Percentiles rank a stretch among this genome's conserved stretches.
Conservation (phyloP, 2,113 vertebrate species). For the Amphiprion percula region DNA sequence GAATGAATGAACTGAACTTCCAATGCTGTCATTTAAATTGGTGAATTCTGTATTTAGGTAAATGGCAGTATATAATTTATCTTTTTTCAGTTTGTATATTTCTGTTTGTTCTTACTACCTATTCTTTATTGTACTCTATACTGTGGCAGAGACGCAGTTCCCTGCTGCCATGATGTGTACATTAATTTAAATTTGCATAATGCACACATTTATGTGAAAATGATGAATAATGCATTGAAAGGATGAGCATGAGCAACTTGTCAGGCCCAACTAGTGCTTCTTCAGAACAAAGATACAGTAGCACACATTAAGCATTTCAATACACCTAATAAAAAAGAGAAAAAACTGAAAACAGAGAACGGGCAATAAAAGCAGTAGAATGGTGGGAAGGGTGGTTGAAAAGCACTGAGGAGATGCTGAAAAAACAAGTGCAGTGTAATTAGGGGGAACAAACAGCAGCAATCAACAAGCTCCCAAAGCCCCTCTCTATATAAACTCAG, state of each 20-base stretch:
- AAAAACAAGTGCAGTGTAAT: conserved; percentile 13
- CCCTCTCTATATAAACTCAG: conserved; percentile 1
- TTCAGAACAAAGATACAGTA: too few species aligned
- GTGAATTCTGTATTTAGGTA: too few species aligned
- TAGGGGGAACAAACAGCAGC: conserved; percentile 16
- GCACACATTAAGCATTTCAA: neutral
- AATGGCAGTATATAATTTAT: too few species aligned
- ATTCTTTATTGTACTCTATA: neutral
- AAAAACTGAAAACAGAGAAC: neutral
- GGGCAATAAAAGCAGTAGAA: neutral
- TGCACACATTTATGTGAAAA: too few species aligned
- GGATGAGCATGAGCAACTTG: too few species aligned
- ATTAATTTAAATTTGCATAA: too few species aligned
- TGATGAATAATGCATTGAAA: too few species aligned
- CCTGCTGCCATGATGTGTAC: neutral
- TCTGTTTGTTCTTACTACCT: neutral
- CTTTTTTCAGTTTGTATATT: neutral
- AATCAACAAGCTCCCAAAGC: conserved; percentile 24
- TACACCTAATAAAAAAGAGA: neutral
- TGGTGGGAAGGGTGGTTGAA: neutral
- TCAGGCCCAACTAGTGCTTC: too few species aligned
- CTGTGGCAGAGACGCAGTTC: neutral
- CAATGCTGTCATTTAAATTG: too few species aligned
- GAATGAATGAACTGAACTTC: too few species aligned
- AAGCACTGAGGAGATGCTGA: conserved; percentile 6